Percentiles rank a stretch among this genome's conserved stretches.
Evolutionary conservation across 2,797 vertebrate genomes (phyloP).

Genomic region (Melanotaenia boesemani): DNA sequence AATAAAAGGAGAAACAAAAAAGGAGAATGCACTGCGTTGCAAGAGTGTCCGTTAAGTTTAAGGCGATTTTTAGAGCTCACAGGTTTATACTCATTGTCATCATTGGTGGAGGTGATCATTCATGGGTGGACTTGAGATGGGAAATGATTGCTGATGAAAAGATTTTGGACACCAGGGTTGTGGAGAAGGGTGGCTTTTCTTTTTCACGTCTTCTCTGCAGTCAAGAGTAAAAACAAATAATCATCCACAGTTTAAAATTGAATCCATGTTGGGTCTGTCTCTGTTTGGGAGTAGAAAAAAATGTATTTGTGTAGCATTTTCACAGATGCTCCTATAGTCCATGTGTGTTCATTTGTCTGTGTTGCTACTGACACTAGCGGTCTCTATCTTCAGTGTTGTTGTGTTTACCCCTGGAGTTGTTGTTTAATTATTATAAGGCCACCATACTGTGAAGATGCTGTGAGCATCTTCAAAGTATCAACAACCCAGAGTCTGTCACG

Average conservation of each 20-base stretch:
- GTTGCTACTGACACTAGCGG: constrained; percentile 67
- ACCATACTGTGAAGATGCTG: constrained; percentile 81
- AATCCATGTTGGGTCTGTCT: constrained; percentile 48
- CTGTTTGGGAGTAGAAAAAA: constrained; percentile 56
- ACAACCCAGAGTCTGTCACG: constrained; percentile 88
- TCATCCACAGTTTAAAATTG: constrained; percentile 60
- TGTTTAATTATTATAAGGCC: constrained; percentile 87
- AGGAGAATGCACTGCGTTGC: constrained; percentile 91
- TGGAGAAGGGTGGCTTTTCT: constrained; percentile 27
- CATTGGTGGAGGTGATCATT: constrained; percentile 71
- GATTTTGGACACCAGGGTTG: constrained; percentile 27
- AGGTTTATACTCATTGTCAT: constrained; percentile 85
- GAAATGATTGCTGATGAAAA: constrained; percentile 49
- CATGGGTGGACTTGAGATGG: constrained; percentile 64
- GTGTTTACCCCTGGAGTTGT: constrained; percentile 76
- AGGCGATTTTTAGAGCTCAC: constrained; percentile 99
- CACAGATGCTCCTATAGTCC: constrained; percentile 57
- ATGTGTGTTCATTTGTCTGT: constrained; percentile 51
- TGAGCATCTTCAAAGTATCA: constrained; percentile 92
- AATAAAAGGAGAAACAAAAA: constrained; percentile 23
- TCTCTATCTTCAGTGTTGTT: constrained; percentile 53
- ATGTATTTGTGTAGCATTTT: constrained; percentile 47
- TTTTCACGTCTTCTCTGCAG: constrained; percentile 56
- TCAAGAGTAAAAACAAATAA: constrained; percentile 57
- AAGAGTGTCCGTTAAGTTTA: constrained; percentile 97